Evolutionary conservation across 1,140 invertebrate genomes (phyloP), one percentile per base, ranked within the genome.

Genomic region (Nasonia giraulti): DNA sequence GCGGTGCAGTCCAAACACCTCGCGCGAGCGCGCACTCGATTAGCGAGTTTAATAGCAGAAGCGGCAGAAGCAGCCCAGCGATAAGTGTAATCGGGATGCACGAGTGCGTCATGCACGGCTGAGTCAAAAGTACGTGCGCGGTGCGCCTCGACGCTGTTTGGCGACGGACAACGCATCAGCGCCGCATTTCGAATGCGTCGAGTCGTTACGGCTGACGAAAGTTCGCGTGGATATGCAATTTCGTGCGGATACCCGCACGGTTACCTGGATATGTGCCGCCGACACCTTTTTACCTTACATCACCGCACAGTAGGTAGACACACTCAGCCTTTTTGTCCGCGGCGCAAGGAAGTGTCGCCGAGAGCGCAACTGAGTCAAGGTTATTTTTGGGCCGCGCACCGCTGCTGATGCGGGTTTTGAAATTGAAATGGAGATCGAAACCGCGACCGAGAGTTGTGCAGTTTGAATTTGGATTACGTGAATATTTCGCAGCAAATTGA

Each of bases 21-120:
- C n/a, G n/a, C n/a, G n/a, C n/a, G n/a, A n/a, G n/a, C n/a, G n/a
- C n/a, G n/a, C n/a, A n/a, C n/a, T n/a, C n/a, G n/a, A n/a, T n/a
- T n/a, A n/a, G n/a, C n/a, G n/a, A n/a, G n/a, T n/a, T n/a, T n/a
- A n/a, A n/a, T n/a, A 37, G 20, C 11, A 33, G 47, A 31, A 11
- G 27, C 23, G 0, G 14, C 14, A n/a, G 31, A 7, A 37, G n/a
- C 4, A 27, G 12, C 0, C 10, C 40, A 27, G 2, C 77, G 50
- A 66, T 79, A 79, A 79, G 50, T 37, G 31, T 55, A 78, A 78
- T 78, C 44, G 76, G 27, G 33, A 11, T 68, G 33, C 2, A 37
- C 78, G 33, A 69, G 33, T 69, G 78, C 78, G 78, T 80, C 78
- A 80, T 44, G n/a, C 78, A 10, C 23, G 2, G 20, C 33, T 31